Conservation (phyloP, 2,888 invertebrate genomes). For the Luffia ferchaultella region DNA sequence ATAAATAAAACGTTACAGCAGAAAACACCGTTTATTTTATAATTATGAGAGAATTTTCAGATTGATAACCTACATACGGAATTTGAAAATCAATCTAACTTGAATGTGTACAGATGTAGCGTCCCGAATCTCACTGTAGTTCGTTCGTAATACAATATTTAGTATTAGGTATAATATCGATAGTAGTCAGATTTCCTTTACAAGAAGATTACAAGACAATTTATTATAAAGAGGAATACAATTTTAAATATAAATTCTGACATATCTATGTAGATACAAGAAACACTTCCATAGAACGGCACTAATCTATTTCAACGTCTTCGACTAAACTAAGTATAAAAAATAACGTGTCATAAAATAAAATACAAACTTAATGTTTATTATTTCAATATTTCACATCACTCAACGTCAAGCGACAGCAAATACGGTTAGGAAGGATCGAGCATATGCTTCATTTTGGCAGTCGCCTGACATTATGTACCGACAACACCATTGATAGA, state of each 20-base stretch:
- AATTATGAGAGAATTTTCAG: constrained; percentile 68
- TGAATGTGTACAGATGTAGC: constrained; percentile 45
- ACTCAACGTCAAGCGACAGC: constrained; percentile 60
- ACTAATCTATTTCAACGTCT: constrained; percentile 58
- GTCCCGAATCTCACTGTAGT: constrained; percentile 42
- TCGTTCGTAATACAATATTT: constrained; percentile 32
- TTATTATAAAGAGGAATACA: constrained; percentile 44
- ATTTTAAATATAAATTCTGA: constrained; percentile 47
- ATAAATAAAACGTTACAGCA: constrained; percentile 44
- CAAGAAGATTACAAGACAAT: constrained; percentile 51
- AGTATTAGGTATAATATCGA: constrained; percentile 29
- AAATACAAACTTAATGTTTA: constrained; percentile 40
- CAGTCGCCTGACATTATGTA: too few species aligned
- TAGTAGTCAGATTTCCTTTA: constrained; percentile 46
- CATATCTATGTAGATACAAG: constrained; percentile 39
- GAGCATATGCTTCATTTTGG: too few species aligned
- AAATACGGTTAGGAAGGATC: constrained; percentile 36
- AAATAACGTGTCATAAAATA: constrained; percentile 46
- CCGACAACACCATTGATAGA: too few species aligned
- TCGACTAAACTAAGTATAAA: constrained; percentile 52
- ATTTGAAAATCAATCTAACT: constrained; percentile 63
- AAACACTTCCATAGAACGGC: constrained; percentile 41
- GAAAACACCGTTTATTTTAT: constrained; percentile 70
- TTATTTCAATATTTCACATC: constrained; percentile 47
- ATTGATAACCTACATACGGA: constrained; percentile 67